A percentile compares a stretch with the other conserved stretches of the same genome.
These are phyloP conservation scores for Bettongia penicillata DNA, from an alignment of 2,113 vertebrate species.

Conservation along the genomic window DNA sequence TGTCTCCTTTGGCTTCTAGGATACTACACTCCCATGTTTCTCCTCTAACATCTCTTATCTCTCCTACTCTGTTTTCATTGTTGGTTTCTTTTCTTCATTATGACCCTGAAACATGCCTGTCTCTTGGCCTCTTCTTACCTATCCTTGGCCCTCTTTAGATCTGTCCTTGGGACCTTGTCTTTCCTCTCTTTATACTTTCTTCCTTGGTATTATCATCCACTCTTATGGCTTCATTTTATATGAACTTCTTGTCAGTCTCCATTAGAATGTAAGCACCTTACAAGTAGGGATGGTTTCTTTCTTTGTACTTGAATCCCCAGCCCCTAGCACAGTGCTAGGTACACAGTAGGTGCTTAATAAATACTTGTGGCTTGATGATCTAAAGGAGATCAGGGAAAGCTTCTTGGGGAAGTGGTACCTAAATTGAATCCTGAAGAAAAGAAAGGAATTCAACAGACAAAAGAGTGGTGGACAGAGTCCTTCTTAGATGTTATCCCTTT, in stretches of 20 bases:
- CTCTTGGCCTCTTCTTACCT: neutral
- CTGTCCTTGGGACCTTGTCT: neutral
- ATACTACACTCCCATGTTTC: neutral
- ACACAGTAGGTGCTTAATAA: too few species aligned
- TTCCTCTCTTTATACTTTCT: neutral
- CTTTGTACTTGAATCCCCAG: too few species aligned
- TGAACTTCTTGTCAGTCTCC: neutral
- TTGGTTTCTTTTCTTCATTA: neutral
- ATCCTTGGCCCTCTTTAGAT: neutral
- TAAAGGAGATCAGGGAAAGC: too few species aligned
- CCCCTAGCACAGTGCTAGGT: too few species aligned
- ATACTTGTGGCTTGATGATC: too few species aligned
- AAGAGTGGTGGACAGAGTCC: too few species aligned
- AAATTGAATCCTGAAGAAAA: too few species aligned
- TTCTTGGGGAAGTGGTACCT: too few species aligned
- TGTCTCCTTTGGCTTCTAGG: neutral
- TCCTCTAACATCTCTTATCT: neutral
- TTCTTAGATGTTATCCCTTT: too few species aligned
- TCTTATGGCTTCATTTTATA: neutral
- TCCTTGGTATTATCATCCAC: neutral
- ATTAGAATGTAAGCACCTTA: too few species aligned
- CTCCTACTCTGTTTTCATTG: neutral
- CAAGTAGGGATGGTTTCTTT: too few species aligned
- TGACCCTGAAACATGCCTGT: neutral
- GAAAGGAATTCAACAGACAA: too few species aligned